phyloP scores from a whole-genome alignment of 1,140 invertebrate genomes.

The Pteromalus puparum region DNA sequence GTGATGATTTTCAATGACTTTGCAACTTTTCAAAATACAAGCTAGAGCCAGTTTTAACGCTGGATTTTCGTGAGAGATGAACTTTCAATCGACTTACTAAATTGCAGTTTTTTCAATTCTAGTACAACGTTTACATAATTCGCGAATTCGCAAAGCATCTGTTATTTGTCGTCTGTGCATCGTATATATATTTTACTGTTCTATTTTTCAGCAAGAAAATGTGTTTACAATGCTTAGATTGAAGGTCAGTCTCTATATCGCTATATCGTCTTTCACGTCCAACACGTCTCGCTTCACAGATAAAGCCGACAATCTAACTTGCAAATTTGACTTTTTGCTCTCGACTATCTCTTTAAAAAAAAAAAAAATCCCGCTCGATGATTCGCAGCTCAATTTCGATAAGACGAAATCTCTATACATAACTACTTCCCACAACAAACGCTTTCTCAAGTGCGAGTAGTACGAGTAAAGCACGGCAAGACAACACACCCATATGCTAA shows the following conservation, averaged over 20 bases:
- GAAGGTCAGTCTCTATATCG: neutral
- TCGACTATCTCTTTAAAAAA: too few relatives aligned
- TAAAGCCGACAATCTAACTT: too few relatives aligned
- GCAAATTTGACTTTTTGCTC: too few relatives aligned
- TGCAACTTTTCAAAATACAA: neutral
- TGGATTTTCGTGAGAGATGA: neutral
- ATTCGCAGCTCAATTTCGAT: too few relatives aligned
- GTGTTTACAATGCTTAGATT: neutral
- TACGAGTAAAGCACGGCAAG: too few relatives aligned
- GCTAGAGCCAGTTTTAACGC: neutral
- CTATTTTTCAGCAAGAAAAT: neutral
- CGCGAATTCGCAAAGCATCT: neutral
- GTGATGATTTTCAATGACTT: too few relatives aligned
- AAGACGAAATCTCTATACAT: too few relatives aligned
- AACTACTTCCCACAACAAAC: too few relatives aligned
- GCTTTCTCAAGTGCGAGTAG: too few relatives aligned
- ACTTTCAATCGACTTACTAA: neutral
- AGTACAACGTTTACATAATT: neutral
- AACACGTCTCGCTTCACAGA: too few relatives aligned
- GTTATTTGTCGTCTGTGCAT: neutral
- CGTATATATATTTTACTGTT: neutral
- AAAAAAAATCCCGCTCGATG: too few relatives aligned
- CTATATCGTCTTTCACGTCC: neutral
- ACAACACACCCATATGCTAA: too few relatives aligned
- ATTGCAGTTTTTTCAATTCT: neutral